Conservation (phyloP, 2,888 invertebrate genomes). For the Pristionchus japonicus region DNA sequence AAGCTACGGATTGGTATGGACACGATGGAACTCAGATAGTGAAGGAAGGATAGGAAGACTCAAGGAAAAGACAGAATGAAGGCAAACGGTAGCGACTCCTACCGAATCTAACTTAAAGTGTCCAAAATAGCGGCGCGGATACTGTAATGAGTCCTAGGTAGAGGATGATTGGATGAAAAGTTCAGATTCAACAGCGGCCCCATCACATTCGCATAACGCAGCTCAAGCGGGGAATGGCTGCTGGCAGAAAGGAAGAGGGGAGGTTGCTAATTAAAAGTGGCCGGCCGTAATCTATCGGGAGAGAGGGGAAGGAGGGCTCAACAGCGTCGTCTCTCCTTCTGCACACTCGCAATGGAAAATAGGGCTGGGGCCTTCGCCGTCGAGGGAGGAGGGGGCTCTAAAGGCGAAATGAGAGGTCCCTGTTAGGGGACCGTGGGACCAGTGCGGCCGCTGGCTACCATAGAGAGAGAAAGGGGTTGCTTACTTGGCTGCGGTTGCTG, state of each 20-base stretch:
- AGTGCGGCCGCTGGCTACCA: neutral
- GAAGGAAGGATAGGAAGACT: too few species aligned
- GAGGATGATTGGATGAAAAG: neutral
- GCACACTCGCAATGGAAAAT: slow-evolving; percentile 16
- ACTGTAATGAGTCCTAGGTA: neutral
- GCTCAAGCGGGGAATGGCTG: neutral
- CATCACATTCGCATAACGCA: neutral
- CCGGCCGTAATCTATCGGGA: neutral
- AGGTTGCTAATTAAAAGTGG: slow-evolving; percentile 36
- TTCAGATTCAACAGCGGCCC: neutral
- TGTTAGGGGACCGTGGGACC: slow-evolving; percentile 50
- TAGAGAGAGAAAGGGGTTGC: neutral
- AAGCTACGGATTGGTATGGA: too few species aligned
- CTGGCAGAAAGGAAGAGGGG: neutral
- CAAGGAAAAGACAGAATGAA: too few species aligned
- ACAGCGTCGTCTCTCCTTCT: neutral
- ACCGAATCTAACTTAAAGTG: too few species aligned
- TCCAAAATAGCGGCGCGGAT: neutral
- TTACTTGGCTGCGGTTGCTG: slow-evolving; percentile 46
- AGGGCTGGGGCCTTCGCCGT: neutral
- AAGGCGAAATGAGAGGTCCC: slow-evolving; percentile 48
- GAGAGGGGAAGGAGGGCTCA: neutral
- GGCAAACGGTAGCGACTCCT: too few species aligned
- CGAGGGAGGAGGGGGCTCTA: neutral
- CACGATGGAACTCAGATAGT: too few species aligned